phyloP scores from a whole-genome alignment of 2,797 vertebrate genomes.

The Chiroxiphia lanceolata region DNA sequence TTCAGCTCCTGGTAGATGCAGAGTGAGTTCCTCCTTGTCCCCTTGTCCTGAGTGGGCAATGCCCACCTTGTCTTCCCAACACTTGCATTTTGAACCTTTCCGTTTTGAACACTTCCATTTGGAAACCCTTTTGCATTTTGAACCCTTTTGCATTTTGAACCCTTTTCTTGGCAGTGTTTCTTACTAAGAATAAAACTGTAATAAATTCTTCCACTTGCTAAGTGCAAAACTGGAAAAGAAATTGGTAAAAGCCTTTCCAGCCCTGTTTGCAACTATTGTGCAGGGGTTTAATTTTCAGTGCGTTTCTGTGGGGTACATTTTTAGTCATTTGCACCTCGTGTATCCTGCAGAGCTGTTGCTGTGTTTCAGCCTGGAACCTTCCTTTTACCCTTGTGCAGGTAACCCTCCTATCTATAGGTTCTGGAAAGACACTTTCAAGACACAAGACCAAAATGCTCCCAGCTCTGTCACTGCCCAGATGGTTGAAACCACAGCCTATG shows the following conservation, averaged over 20 bases:
- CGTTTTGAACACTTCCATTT: background rate
- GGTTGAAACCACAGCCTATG: conserved; percentile 89
- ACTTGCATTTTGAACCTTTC: background rate
- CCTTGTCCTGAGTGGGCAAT: background rate
- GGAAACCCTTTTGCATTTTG: background rate
- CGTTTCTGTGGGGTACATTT: background rate
- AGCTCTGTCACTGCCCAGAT: conserved; percentile 75
- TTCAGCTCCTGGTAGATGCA: background rate
- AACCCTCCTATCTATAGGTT: conserved; percentile 79
- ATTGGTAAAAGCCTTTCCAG: background rate
- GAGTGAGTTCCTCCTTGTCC: background rate
- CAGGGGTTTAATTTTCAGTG: background rate
- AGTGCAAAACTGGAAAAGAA: background rate
- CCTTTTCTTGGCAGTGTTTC: background rate
- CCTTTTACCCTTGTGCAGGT: conserved; percentile 65
- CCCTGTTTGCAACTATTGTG: background rate
- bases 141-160: background rate
- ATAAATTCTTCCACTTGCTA: background rate
- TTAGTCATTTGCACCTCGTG: background rate
- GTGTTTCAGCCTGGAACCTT: background rate
- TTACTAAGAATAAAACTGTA: background rate
- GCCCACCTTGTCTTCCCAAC: background rate
- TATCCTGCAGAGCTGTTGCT: background rate
- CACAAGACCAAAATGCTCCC: conserved; percentile 58
- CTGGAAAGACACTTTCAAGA: conserved; percentile 80